Base-by-base conservation (phyloP, 2,113 vertebrate species). In the Rhodinocichla rosea region DNA sequence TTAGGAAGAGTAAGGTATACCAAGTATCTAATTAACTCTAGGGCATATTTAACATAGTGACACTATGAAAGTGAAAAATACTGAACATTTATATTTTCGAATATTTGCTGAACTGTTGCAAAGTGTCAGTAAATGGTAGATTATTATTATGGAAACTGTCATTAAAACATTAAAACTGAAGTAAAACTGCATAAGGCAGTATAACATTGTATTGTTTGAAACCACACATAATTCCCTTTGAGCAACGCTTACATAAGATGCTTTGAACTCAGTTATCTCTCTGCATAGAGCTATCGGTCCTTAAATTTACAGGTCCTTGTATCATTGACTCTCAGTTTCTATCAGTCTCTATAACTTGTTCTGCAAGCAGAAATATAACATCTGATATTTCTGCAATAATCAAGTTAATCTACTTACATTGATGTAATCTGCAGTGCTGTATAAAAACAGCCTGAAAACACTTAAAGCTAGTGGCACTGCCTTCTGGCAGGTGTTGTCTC, bases 311-410 rank as follows among this genome's bases (percentile, higher is more conserved):
- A 65, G 18, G 23, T n/a, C 42, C 68, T 3, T 59, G 32, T 89
- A 32, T 85, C 57, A 32, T 74, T 70, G 37, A 71, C 23, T 94
- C 23, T 79, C 70, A 15, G 39, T 93, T 83, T 60, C 83, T 92
- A 40, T 95, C 87, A 87, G 18, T 93, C 39, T 95, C 82, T 83
- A 39, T 92, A 87, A 88, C 23, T 90, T 56, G 83, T 83, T 44
- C 68, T 33, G 6, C 56, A 28, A 55, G 68, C 30, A 87, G 89
- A 94, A 96, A 82, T 79, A 37, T 39, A 91, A 35, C 55, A 89
- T 89, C 47, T 86, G 87, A 93, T 95, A 75, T 97, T 96, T 96
- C 83, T 96, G 77, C 91, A 97, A 95, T 92, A 95, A 95, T 95
- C 74, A 74, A 42, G 33, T 95, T 96, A 92, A 96, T 95, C 96